These are phyloP conservation scores for Heteromormyrus szaboi DNA, from an alignment of 2,797 vertebrate genomes.

Conservation along the genomic window DNA sequence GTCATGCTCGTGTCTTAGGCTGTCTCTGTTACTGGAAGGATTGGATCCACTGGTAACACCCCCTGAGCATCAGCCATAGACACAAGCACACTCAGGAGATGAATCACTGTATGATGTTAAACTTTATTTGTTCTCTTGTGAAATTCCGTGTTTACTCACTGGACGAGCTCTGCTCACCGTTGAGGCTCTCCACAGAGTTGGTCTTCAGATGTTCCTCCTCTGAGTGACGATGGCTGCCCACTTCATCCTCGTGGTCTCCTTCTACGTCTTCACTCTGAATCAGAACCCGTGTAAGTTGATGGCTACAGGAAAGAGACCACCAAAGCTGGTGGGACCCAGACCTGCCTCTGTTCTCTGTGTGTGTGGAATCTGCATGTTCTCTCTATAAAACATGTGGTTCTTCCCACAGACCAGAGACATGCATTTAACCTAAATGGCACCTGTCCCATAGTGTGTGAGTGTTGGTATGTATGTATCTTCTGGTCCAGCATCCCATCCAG, in stretches of 20 bases:
- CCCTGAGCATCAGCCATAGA: slow-evolving; percentile 54
- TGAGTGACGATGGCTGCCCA: slow-evolving; percentile 39
- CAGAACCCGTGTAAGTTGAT: not conserved
- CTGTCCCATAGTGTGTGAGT: not conserved
- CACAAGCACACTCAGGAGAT: not conserved
- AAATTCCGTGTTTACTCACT: slow-evolving; percentile 63
- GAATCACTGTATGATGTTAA: not conserved
- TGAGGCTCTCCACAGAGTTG: slow-evolving; percentile 83
- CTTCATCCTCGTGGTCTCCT: slow-evolving; percentile 48
- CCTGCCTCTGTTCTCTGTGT: not conserved
- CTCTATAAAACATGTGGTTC: not conserved
- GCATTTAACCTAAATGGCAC: not conserved
- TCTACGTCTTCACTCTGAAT: slow-evolving; percentile 62
- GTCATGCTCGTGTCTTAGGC: slow-evolving; percentile 78
- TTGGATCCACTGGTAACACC: slow-evolving; percentile 85
- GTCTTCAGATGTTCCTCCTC: slow-evolving; percentile 55
- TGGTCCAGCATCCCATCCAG: not conserved
- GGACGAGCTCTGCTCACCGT: slow-evolving; percentile 80
- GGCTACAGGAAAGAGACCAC: not conserved
- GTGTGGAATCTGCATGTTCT: not conserved
- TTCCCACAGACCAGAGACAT: not conserved
- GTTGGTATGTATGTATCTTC: not conserved
- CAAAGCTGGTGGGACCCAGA: not conserved
- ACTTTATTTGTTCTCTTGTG: not conserved
- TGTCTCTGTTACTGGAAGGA: slow-evolving; percentile 80